Conservation (phyloP, 2,888 invertebrate genomes). For the Aleiodes testaceus region DNA sequence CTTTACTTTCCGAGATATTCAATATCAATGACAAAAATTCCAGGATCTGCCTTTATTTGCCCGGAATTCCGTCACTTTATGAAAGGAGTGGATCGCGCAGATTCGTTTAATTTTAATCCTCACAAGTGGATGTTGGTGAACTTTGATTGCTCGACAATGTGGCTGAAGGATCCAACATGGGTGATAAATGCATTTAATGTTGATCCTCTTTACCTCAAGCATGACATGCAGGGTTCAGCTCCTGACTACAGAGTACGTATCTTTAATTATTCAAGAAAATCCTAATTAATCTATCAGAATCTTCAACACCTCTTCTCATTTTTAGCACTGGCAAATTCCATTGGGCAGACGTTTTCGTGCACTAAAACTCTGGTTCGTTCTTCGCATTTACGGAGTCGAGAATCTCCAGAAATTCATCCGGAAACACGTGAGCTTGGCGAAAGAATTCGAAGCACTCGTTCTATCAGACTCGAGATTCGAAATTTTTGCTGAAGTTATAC, state of each 20-base stretch:
- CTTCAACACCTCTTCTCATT: too few relatives aligned
- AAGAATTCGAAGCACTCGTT: conserved; percentile 88
- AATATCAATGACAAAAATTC: background rate
- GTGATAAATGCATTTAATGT: conserved; percentile 97
- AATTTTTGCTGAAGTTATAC: conserved; percentile 88
- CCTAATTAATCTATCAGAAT: background rate
- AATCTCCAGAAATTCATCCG: conserved; percentile 91
- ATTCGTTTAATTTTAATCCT: conserved; percentile 99
- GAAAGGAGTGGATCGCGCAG: conserved; percentile 90
- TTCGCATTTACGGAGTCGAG: conserved; percentile 90
- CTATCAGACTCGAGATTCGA: conserved; percentile 88
- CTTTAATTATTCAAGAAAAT: background rate
- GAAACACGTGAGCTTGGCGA: conserved; percentile 88
- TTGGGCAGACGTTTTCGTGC: conserved; percentile 94
- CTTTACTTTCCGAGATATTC: too few relatives aligned
- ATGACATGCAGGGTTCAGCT: conserved; percentile 91
- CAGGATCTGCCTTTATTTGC: conserved; percentile 93
- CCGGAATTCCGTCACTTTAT: conserved; percentile 95
- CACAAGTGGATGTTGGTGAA: conserved; percentile 99
- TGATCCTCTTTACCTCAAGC: conserved; percentile 96
- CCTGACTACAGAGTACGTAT: conserved; percentile 87
- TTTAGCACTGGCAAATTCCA: conserved; percentile 95
- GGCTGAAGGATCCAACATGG: conserved; percentile 92
- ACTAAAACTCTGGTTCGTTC: conserved; percentile 95
- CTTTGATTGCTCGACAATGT: conserved; percentile 99